These are phyloP conservation scores for Cantharis nigra DNA, from an alignment of 2,888 invertebrate species.

Conservation along the genomic window DNA sequence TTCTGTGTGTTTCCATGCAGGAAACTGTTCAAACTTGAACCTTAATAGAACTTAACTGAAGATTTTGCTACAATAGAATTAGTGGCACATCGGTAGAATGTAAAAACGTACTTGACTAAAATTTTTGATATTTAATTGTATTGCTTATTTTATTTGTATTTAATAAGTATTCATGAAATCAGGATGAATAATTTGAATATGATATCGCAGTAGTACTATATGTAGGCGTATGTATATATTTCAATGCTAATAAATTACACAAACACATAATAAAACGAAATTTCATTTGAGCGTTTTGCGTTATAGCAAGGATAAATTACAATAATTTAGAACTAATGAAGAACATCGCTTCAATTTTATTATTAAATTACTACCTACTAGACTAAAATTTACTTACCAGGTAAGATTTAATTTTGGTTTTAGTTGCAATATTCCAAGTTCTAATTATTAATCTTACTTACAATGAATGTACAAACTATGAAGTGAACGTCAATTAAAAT, in stretches of 20 bases:
- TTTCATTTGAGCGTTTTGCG: background rate
- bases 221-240: background rate
- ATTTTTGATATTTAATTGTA: background rate
- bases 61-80: background rate
- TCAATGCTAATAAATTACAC: background rate
- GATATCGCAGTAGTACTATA: background rate
- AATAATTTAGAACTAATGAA: background rate
- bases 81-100: background rate
- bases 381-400: background rate
- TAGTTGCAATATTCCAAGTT: background rate
- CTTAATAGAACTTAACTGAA: background rate
- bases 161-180: background rate
- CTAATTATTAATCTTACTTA: background rate
- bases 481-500: background rate
- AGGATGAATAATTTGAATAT: background rate
- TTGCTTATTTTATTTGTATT: background rate
- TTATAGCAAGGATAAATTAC: background rate
- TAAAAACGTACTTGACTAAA: too few relatives aligned
- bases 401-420: slow-evolving; percentile 1
- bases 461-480: background rate
- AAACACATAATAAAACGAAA: background rate
- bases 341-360: background rate
- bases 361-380: slow-evolving; percentile 2
- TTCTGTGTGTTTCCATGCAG: background rate
- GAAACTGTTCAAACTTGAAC: background rate